Conservation (phyloP, 35 echinoderm and acorn worm genomes). For the Strongylocentrotus purpuratus region DNA sequence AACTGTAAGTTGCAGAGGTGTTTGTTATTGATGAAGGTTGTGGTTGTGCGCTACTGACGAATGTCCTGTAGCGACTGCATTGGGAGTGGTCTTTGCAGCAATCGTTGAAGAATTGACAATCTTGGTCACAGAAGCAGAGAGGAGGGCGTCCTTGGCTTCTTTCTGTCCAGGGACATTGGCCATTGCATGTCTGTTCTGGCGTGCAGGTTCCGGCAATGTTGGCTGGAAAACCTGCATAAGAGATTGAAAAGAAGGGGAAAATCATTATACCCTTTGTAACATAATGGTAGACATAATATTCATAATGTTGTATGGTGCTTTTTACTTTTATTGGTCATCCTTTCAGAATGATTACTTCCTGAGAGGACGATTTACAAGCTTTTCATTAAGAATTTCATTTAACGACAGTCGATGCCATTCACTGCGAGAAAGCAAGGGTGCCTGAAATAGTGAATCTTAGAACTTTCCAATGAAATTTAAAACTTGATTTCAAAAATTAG, state of each 20-base stretch:
- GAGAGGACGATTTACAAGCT: too few species aligned
- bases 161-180: conserved; percentile 8
- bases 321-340: too few species aligned
- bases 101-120: conserved; percentile 16
- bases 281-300: too few species aligned
- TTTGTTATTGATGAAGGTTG: neutral
- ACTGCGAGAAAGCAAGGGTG: too few species aligned
- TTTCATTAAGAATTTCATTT: too few species aligned
- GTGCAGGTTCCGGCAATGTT: conserved; percentile 14
- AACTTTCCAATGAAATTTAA: too few species aligned
- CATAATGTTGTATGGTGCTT: too few species aligned
- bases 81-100: conserved; percentile 42
- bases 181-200: conserved; percentile 23
- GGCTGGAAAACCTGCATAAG: neutral
- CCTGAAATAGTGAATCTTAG: too few species aligned
- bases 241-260: neutral
- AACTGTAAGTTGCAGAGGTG: conserved; percentile 9
- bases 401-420: too few species aligned
- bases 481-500: too few species aligned
- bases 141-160: neutral
- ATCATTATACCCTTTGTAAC: too few species aligned
- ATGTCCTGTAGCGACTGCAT: neutral
- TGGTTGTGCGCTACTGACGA: neutral
- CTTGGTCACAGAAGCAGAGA: conserved; percentile 33
- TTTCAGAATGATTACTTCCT: too few species aligned